phyloP scores from a whole-genome alignment of 2,888 invertebrate genomes.

The Chymomyza procnemis region DNA sequence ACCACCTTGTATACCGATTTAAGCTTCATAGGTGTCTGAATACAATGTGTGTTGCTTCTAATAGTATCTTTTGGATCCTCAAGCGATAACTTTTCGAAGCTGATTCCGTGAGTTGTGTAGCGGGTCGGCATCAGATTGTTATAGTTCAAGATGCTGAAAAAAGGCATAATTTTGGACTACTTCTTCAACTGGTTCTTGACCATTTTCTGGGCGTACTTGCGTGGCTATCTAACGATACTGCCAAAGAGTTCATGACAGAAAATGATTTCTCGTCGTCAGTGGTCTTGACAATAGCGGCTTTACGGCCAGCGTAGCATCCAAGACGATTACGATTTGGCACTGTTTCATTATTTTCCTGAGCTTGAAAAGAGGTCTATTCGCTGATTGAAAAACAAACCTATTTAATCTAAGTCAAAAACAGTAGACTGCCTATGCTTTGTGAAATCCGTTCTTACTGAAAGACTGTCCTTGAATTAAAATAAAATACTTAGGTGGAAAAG shows the following conservation, averaged over 20 bases:
- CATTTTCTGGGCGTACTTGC: slow-evolving; percentile 97
- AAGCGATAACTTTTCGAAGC: slow-evolving; percentile 94
- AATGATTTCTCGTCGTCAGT: slow-evolving; percentile 98
- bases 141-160: slow-evolving; percentile 94
- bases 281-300: slow-evolving; percentile 96
- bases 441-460: no score
- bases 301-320: slow-evolving; percentile 98
- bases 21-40: slow-evolving; percentile 96
- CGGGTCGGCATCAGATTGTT: slow-evolving; percentile 96
- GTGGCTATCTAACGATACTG: slow-evolving; percentile 97
- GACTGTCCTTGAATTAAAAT: no score
- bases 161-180: slow-evolving; percentile 98
- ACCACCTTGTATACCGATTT: slow-evolving; percentile 99
- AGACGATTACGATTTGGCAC: slow-evolving; percentile 99
- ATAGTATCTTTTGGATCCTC: slow-evolving; percentile 88
- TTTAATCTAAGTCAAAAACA: no score
- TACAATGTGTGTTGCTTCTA: slow-evolving; percentile 96
- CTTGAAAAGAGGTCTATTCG: slow-evolving; percentile 80
- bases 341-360: slow-evolving; percentile 99
- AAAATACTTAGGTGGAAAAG: no score
- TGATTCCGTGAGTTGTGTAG: slow-evolving; percentile 95
- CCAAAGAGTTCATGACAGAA: slow-evolving; percentile 98
- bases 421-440: no score
- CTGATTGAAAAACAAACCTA: slow-evolving; percentile 78
- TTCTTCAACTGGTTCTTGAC: slow-evolving; percentile 96